Evolutionary conservation across 2,797 vertebrate species (phyloP).

Genomic region (Paguma larvata): DNA sequence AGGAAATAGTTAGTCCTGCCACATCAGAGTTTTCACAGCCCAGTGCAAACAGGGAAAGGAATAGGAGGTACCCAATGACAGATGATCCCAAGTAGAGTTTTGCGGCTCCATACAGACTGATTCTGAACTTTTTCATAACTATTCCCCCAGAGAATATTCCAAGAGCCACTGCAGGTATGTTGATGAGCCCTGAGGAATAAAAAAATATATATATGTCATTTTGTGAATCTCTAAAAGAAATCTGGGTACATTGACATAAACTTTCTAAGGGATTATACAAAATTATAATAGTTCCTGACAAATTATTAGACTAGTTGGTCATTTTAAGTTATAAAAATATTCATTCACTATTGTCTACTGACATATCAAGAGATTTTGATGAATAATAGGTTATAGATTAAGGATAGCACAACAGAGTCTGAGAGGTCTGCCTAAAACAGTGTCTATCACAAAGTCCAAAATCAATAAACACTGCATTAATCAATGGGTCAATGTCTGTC

Average conservation of each 20-base stretch:
- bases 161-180: slow-evolving; percentile 96
- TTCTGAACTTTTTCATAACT: slow-evolving; percentile 94
- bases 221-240: neutral
- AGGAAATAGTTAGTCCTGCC: slow-evolving; percentile 94
- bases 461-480: neutral
- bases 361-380: neutral
- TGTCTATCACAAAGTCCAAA: neutral
- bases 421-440: neutral
- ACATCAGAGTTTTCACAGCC: slow-evolving; percentile 95
- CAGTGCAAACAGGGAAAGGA: slow-evolving; percentile 93
- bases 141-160: slow-evolving; percentile 97
- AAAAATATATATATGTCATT: neutral
- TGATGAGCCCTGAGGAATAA: slow-evolving; percentile 92
- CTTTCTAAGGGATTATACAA: neutral
- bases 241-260: neutral
- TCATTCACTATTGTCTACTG: neutral
- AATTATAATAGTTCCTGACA: neutral
- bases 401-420: neutral
- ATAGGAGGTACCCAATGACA: slow-evolving; percentile 94
- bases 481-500: neutral
- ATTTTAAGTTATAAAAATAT: slow-evolving; percentile 17
- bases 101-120: slow-evolving; percentile 92
- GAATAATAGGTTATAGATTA: neutral
- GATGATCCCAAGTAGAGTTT: slow-evolving; percentile 94
- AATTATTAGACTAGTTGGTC: neutral